A percentile compares a stretch with the other conserved stretches of the same genome.
phyloP scores from a whole-genome alignment of 2,797 vertebrate species.

The Epinephelus malabaricus region DNA sequence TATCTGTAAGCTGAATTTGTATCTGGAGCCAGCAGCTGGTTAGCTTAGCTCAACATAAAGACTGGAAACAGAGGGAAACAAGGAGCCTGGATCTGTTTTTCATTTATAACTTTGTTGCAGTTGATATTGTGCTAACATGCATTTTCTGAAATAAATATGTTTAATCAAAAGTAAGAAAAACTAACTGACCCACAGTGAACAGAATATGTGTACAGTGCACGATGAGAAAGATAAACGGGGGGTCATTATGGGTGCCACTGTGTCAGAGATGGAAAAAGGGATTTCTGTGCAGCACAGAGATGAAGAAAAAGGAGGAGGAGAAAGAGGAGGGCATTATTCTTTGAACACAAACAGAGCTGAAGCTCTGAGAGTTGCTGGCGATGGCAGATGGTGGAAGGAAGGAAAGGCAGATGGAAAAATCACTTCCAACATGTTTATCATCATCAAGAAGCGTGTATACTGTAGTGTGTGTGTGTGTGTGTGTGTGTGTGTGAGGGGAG shows the following conservation, averaged over 20 bases:
- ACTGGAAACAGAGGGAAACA: too few relatives aligned
- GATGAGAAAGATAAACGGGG: not conserved
- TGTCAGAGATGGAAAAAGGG: conserved; percentile 13
- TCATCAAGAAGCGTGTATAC: conserved; percentile 45
- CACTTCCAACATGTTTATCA: conserved; percentile 76
- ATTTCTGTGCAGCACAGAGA: conserved; percentile 18
- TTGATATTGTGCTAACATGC: too few relatives aligned
- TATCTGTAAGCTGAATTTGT: too few relatives aligned
- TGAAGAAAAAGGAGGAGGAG: not conserved
- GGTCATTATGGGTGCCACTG: not conserved
- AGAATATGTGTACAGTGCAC: not conserved
- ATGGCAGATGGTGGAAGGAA: conserved; percentile 73
- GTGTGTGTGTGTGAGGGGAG: not conserved
- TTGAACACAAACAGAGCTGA: conserved; percentile 45
- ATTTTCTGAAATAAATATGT: too few relatives aligned
- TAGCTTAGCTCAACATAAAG: too few relatives aligned
- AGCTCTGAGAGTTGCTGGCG: conserved; percentile 61
- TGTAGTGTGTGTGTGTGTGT: conserved; percentile 15
- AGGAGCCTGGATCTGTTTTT: too few relatives aligned
- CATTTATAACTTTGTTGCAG: too few relatives aligned
- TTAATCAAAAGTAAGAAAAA: too few relatives aligned
- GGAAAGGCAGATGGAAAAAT: conserved; percentile 80
- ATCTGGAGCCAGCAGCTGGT: too few relatives aligned
- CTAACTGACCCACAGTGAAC: too few relatives aligned
- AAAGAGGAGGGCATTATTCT: conserved; percentile 43